Evolutionary conservation across 2,113 vertebrate species (phyloP), one percentile per base, ranked within the genome.

Genomic region (Australoheros scitulus): DNA sequence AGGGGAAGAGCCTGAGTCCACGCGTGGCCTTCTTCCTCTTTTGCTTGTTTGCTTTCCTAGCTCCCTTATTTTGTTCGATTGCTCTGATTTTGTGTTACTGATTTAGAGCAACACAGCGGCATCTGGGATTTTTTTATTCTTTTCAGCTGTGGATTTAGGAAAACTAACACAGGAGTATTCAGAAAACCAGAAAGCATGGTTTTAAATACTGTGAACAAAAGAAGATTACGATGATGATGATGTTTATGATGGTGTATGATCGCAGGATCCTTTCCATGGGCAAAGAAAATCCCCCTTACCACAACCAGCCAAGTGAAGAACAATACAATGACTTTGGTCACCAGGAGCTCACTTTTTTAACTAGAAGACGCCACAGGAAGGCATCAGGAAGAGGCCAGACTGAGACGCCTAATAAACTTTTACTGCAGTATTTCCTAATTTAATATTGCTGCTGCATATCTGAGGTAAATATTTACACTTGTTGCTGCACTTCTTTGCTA

Each of bases 281-380:
- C 52, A 24, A 57, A 57, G 56, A 13, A 57, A 22, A 5, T 57
- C 20, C 55, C 20, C 11, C 3, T 15, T 1, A 50, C 5, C 3
- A 41, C 38, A 43, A 14, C 11, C 41, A 43, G 11, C 11, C 11
- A 43, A 43, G 41, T 43, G 41, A 43, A 43, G 10, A 41, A 11
- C 38, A 41, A 3, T 11, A 9, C 8, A 29, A 20, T 17, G 1
- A 50, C 64, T 50, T 17, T 29, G 24, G 50, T 47, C 64, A 70
- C 41, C 41, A 47, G 13, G 13, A 47, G 43, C 43, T 47, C 14
- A 47, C 14, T 47, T 15, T 47, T 15, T 15, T 2, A 15, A 47
- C 47, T 17, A 0, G 13, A 1, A 15, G 14, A 29, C 5, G 3
- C 47, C 24, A 52, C 65, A 20, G 43, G 2, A 15, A 0, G 43